Base-by-base conservation (phyloP, 1,140 invertebrate species). In the Stegodyphus dumicola region DNA sequence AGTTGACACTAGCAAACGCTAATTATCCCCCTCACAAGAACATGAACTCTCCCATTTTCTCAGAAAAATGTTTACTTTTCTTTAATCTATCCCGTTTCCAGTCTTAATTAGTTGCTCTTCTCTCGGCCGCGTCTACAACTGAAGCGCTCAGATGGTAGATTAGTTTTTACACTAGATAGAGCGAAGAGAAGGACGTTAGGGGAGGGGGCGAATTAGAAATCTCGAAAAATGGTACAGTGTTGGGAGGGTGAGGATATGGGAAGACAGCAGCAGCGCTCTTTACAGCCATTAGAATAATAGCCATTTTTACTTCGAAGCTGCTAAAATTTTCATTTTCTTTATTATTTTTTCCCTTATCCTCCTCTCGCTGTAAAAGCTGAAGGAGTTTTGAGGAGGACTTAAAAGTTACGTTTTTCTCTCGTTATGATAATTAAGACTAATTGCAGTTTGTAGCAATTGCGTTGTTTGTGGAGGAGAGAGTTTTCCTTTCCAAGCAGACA, bases 61-160 rank as follows among this genome's bases (percentile, higher is more conserved):
- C 33, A 65, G 81, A 77, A 84, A 84, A 84, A 81, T 84, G 81
- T 84, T 84, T 84, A 84, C 81, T 84, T 84, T 84, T 84, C 81
- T 84, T 84, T 83, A 83, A 83, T 83, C 80, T 83, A 53, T 75
- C 80, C 80, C 78, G 78, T 80, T 80, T 83, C 79, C 13, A 84
- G 81, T 84, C 81, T 84, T 84, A 84, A 84, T 84, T 84, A 84
- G 81, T 76, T 84, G 81, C 81, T 65, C 81, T 84, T 77, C 81
- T 76, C 53, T 52, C 49, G 48, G 56, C 56, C 48, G 69, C 65
- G 13, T 33, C 74, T 76, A 17, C 54, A 74, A 54, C 54, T 18
- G 71, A 74, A 52, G 53, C 49, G 60, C 52, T 74, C 67, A 71
- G 66, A 70, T 80, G 52, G 77, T 54, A 80, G 77, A 80, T 80